Evolutionary conservation across 2,113 vertebrate genomes (phyloP), one percentile per base, ranked within the genome.

Genomic region (Myanophis thanlyinensis): DNA sequence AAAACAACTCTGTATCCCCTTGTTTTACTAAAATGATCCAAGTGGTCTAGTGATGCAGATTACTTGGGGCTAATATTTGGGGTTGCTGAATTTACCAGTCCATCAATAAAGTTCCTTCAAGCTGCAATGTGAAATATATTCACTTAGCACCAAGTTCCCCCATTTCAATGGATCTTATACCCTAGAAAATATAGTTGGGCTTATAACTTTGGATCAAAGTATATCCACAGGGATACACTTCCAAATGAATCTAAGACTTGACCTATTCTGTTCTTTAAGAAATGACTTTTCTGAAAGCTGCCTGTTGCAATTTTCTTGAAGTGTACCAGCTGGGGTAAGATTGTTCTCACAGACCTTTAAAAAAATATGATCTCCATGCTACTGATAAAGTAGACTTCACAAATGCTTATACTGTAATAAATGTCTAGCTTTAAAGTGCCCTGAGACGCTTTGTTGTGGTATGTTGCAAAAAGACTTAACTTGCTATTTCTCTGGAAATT

Each of bases 301-400:
- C 84, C 52, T 56, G 1, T 59, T 46, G 12, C 92, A 90, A 11
- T 54, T 30, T 89, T 54, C 59, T 47, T 62, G 27, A 46, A 67
- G 12, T 62, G 48, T 54, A 48, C 7, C 44, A 56, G 88, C 44
- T 85, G 27, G 87, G 22, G 10, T 89, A 52, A 23, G 47, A 35
- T 30, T 27, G 52, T 27, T 6, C 30, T 40, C 52, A 52, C 35
- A 46, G 40, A 89, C 0, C 25, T 30, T 73, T 27, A 5, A 27
- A 20, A 88, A 67, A 88, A 62, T n/a, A 30, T 52, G 46, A 67
- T 95, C 94, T 54, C 35, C 97, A 2, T 25, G 9, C 10, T 35
- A 5, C 49, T 25, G 53, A 30, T 91, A 35, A 85, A 22, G 40
- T 47, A 47, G 89, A 4, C 27, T 62, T 73, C 62, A 91, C 44